A percentile compares a stretch with the other conserved stretches of the same genome.
Conservation (phyloP, 2,888 invertebrate genomes). For the Polymixis lichenea region DNA sequence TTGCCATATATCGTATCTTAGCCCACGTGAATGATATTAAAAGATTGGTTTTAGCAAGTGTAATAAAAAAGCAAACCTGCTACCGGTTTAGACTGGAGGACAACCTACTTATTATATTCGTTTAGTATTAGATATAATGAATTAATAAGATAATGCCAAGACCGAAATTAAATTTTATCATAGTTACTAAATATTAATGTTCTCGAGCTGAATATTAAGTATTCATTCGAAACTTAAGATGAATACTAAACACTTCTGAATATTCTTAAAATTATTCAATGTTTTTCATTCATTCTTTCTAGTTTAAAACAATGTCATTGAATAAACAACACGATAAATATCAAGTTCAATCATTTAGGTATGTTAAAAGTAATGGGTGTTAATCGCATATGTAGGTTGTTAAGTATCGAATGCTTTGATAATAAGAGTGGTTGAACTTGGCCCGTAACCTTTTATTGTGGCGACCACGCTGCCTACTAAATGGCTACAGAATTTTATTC, state of each 20-base stretch:
- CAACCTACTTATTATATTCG: slow-evolving; percentile 3
- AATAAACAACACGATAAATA: slow-evolving; percentile 23
- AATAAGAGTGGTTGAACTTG: slow-evolving; percentile 82
- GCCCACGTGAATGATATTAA: background rate
- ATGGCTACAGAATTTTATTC: slow-evolving; percentile 46
- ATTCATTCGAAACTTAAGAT: slow-evolving; percentile 45
- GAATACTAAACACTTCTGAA: slow-evolving; percentile 48
- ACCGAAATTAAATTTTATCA: slow-evolving; percentile 37
- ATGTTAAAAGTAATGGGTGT: slow-evolving; percentile 40
- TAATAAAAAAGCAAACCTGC: background rate
- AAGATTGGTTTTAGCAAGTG: background rate
- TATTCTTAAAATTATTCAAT: slow-evolving; percentile 33
- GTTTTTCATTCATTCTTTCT: slow-evolving; percentile 16
- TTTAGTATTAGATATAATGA: background rate
- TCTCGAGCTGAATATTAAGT: slow-evolving; percentile 42
- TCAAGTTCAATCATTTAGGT: slow-evolving; percentile 35
- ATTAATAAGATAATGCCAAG: slow-evolving; percentile 33
- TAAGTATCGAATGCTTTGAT: slow-evolving; percentile 62
- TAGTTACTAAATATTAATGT: slow-evolving; percentile 29
- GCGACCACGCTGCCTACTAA: slow-evolving; percentile 55
- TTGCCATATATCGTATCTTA: background rate
- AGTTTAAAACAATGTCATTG: slow-evolving; percentile 41
- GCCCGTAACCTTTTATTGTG: slow-evolving; percentile 74
- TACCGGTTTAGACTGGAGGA: background rate
- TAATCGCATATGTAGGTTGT: slow-evolving; percentile 50